Percentiles rank a stretch among this genome's conserved stretches.
Evolutionary conservation across 2,888 invertebrate genomes (phyloP).

Genomic region (Chrysomela aeneicollis): DNA sequence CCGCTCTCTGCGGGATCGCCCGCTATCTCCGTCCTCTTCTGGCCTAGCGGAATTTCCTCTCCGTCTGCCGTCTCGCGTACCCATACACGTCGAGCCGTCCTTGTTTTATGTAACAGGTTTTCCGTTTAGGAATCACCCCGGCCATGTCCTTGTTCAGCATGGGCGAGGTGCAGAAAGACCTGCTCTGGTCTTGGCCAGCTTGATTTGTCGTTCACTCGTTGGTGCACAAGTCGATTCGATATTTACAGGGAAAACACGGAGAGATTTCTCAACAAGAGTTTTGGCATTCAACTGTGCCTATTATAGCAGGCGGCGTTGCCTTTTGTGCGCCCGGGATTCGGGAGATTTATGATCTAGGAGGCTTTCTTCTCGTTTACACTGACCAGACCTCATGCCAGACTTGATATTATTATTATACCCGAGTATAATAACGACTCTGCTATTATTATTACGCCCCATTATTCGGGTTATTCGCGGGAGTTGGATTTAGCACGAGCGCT

Average conservation of each 20-base stretch:
- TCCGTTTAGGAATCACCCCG: constrained; percentile 58
- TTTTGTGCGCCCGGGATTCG: not conserved
- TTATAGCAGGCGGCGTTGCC: not conserved
- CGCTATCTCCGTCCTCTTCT: constrained; percentile 45
- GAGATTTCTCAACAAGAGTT: not conserved
- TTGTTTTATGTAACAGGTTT: constrained; percentile 59
- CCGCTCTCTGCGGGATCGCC: constrained; percentile 47
- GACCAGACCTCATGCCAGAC: too few species aligned
- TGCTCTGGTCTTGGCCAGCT: constrained; percentile 20
- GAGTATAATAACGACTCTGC: too few species aligned
- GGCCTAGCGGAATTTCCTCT: constrained; percentile 53
- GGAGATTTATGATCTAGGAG: too few species aligned
- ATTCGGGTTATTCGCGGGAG: too few species aligned
- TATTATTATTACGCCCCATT: too few species aligned
- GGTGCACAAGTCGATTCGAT: constrained; percentile 15
- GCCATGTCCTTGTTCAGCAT: constrained; percentile 51
- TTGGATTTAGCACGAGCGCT: too few species aligned
- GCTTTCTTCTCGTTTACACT: too few species aligned
- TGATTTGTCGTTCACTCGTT: constrained; percentile 13
- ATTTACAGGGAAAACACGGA: constrained; percentile 6
- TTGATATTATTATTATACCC: too few species aligned
- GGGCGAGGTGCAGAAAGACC: constrained; percentile 32
- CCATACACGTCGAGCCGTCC: constrained; percentile 44
- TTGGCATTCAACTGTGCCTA: not conserved
- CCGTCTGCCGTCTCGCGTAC: constrained; percentile 22